Conservation (phyloP, 2,797 vertebrate genomes). For the Cephalopachus bancanus region DNA sequence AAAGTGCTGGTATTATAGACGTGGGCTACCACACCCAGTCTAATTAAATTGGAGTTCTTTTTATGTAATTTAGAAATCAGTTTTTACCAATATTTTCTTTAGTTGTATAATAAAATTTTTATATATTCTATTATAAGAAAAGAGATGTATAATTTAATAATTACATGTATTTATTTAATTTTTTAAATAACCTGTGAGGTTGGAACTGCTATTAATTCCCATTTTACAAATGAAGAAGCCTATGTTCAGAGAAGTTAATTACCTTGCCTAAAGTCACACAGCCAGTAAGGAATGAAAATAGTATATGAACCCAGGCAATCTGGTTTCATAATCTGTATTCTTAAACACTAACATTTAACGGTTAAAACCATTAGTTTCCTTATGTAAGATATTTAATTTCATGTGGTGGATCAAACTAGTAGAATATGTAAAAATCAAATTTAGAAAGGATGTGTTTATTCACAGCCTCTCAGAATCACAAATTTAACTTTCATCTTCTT, state of each 20-base stretch:
- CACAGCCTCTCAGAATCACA: not conserved
- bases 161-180: not conserved
- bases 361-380: constrained; percentile 74
- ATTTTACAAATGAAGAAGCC: constrained; percentile 51
- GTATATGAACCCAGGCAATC: not conserved
- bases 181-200: constrained; percentile 18
- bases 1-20: no score
- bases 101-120: constrained; percentile 79
- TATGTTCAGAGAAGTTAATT: constrained; percentile 3
- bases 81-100: constrained; percentile 78
- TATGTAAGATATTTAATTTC: constrained; percentile 80
- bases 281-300: not conserved
- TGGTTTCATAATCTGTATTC: not conserved
- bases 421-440: constrained; percentile 81
- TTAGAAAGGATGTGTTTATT: constrained; percentile 37
- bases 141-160: constrained; percentile 53
- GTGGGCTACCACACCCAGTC: no score
- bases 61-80: constrained; percentile 62
- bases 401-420: constrained; percentile 81
- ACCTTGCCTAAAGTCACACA: not conserved
- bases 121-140: constrained; percentile 62
- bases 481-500: constrained; percentile 53
- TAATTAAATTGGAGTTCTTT: not conserved
- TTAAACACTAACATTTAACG: constrained; percentile 69
- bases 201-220: not conserved